Conservation (phyloP, 2,888 invertebrate genomes). For the Nineta flava region DNA sequence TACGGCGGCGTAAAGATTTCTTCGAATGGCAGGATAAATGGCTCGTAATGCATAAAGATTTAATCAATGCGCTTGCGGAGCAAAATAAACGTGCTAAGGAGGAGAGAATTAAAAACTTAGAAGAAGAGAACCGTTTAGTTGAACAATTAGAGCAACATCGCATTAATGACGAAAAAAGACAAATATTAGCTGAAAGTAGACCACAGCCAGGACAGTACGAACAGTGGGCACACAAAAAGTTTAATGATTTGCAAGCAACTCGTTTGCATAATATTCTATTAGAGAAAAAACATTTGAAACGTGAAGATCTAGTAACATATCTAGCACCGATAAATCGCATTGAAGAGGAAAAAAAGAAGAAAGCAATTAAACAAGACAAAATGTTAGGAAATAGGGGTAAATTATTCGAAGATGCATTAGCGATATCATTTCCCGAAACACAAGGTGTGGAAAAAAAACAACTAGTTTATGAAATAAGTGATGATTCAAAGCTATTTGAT, state of each 20-base stretch:
- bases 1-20: conserved; percentile 34
- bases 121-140: conserved; percentile 28
- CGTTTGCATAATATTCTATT: conserved; percentile 46
- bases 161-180: conserved; percentile 23
- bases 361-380: conserved; percentile 37
- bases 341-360: conserved; percentile 37
- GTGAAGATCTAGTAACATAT: conserved; percentile 39
- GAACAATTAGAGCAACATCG: conserved; percentile 26
- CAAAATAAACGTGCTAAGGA: conserved; percentile 28
- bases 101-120: conserved; percentile 21
- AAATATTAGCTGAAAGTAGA: conserved; percentile 12
- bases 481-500: background rate
- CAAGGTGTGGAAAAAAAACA: background rate
- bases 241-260: conserved; percentile 46
- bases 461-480: no score
- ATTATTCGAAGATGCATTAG: conserved; percentile 48
- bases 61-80: conserved; percentile 30
- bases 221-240: conserved; percentile 32
- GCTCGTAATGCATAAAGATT: conserved; percentile 29
- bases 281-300: conserved; percentile 43
- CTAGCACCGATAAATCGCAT: conserved; percentile 42
- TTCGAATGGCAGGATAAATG: conserved; percentile 45
- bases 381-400: conserved; percentile 38
- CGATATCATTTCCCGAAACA: background rate
- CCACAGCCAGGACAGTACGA: conserved; percentile 15